Percentiles rank a stretch among this genome's conserved stretches.
Conservation (phyloP, 2,888 invertebrate genomes). For the Heteromyza rotundicornis region DNA sequence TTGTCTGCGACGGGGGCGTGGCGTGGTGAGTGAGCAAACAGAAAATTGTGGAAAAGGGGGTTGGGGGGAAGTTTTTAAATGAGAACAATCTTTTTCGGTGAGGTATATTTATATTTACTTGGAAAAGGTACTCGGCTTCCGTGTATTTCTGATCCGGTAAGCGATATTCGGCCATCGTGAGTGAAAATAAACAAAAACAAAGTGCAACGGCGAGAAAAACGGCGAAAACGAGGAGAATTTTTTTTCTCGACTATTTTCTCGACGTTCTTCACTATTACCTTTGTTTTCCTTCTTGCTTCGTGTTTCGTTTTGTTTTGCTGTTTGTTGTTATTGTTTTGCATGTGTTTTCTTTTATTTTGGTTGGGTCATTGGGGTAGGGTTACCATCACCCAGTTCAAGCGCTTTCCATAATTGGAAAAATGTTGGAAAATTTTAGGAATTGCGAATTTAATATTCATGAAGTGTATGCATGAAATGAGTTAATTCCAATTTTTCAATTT, state of each 20-base stretch:
- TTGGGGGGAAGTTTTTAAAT: slow-evolving; percentile 16
- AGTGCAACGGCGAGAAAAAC: slow-evolving; percentile 24
- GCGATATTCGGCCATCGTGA: slow-evolving; percentile 30
- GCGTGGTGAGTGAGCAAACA: slow-evolving; percentile 15
- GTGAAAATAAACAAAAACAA: slow-evolving; percentile 34
- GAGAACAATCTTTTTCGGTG: not conserved
- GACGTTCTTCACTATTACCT: slow-evolving; percentile 15
- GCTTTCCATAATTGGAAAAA: too few species aligned
- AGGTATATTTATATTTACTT: slow-evolving; percentile 12
- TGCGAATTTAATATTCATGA: too few species aligned
- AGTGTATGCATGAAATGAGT: too few species aligned
- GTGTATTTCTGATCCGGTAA: slow-evolving; percentile 39
- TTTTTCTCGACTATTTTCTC: slow-evolving; percentile 29
- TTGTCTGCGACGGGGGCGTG: slow-evolving; percentile 39
- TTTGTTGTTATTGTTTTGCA: too few species aligned
- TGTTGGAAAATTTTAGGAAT: too few species aligned
- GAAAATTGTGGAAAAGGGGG: slow-evolving; percentile 9
- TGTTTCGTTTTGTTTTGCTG: too few species aligned
- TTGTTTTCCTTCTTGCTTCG: slow-evolving; percentile 30
- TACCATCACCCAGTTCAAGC: too few species aligned
- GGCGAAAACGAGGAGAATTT: slow-evolving; percentile 23
- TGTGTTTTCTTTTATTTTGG: too few species aligned
- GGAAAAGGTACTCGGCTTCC: slow-evolving; percentile 40
- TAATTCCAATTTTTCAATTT: too few species aligned
- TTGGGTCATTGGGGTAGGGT: too few species aligned